phyloP scores from a whole-genome alignment of 2,113 vertebrate genomes.

The Craseonycteris thonglongyai region DNA sequence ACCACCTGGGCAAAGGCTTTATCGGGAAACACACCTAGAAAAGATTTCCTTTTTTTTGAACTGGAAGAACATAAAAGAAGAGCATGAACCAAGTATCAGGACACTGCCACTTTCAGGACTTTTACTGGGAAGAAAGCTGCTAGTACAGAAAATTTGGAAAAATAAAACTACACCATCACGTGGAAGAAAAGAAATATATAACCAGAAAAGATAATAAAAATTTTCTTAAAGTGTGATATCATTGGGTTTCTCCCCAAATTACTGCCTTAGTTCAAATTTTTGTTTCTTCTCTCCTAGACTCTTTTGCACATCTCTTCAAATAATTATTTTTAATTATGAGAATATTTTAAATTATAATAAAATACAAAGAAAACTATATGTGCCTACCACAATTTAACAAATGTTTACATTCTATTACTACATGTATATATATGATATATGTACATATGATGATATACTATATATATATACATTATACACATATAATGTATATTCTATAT shows the following conservation, averaged over 20 bases:
- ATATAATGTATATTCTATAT: not conserved
- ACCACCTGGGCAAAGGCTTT: not conserved
- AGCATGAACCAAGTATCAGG: not conserved
- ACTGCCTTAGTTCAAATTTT: not conserved
- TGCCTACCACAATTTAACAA: not conserved
- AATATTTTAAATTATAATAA: not conserved
- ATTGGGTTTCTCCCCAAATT: not conserved
- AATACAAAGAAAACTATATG: not conserved
- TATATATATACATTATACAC: not conserved
- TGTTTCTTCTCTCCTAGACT: not conserved
- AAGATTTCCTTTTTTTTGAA: not conserved
- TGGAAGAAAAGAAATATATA: not conserved
- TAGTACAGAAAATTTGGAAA: not conserved
- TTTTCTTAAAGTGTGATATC: not conserved
- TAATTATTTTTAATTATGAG: not conserved
- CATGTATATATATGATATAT: not conserved
- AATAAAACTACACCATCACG: not conserved
- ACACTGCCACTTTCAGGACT: not conserved
- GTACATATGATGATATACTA: not conserved
- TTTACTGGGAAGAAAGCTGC: not conserved
- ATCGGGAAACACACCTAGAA: not conserved
- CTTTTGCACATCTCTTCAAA: not conserved
- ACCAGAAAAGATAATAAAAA: not conserved
- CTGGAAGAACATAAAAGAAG: not conserved
- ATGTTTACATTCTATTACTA: not conserved